phyloP scores from a whole-genome alignment of 2,797 vertebrate species.

The Lateolabrax maculatus region DNA sequence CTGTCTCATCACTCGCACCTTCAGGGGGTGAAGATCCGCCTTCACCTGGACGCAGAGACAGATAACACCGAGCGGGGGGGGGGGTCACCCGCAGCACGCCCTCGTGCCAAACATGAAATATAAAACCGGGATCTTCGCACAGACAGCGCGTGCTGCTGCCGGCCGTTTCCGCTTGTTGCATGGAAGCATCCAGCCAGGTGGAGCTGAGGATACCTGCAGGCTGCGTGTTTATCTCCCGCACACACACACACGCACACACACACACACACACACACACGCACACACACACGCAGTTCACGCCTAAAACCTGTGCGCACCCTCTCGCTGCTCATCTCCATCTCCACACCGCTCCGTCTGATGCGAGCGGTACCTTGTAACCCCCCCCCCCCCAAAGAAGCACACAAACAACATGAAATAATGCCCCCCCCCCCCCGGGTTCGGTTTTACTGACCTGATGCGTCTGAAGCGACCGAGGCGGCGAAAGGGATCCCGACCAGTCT shows the following conservation, averaged over 20 bases:
- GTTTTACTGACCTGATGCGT: slow-evolving; percentile 75
- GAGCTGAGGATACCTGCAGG: slow-evolving; percentile 42
- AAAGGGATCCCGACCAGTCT: slow-evolving; percentile 62
- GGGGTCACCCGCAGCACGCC: slow-evolving; percentile 15
- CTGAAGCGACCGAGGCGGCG: slow-evolving; percentile 48
- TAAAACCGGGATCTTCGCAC: background rate
- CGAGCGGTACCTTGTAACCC: background rate
- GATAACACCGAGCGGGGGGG: background rate
- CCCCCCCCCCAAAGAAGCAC: background rate
- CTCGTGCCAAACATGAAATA: background rate
- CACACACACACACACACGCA: background rate
- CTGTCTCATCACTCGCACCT: slow-evolving; percentile 27
- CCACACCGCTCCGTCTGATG: background rate
- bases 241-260: background rate
- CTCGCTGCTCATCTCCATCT: slow-evolving; percentile 2
- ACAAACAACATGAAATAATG: background rate
- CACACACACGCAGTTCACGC: slow-evolving; percentile 31
- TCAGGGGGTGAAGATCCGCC: slow-evolving; percentile 22
- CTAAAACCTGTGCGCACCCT: slow-evolving; percentile 19
- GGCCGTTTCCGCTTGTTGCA: slow-evolving; percentile 10
- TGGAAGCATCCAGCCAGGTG: slow-evolving; percentile 28
- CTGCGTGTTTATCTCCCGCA: background rate
- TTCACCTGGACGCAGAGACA: slow-evolving; percentile 47
- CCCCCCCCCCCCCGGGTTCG: background rate
- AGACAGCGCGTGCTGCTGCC: background rate